Evolutionary conservation across 2,113 vertebrate species (phyloP), one percentile per base, ranked within the genome.

Genomic region (Serinus canaria): DNA sequence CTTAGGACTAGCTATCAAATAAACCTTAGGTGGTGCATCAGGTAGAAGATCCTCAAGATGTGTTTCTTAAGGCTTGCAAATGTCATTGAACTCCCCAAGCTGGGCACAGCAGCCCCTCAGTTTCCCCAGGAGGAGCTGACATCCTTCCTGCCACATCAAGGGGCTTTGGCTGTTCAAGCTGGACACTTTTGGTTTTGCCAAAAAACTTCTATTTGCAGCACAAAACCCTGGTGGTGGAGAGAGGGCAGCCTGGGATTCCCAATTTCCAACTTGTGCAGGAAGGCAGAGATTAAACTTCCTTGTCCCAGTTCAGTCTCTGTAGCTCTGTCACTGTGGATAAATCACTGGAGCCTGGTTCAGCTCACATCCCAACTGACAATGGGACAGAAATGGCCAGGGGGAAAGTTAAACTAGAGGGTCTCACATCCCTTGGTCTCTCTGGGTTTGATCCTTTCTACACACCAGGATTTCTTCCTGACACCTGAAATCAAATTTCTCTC

Each of bases 151-250:
- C 31, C 3, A 1, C 16, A 33, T 5, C 76, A 75, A 37, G 21
- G 49, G 10, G 3, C 27, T 53, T n/a, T 7, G 11, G 13, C 64
- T 52, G 27, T 25, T 44, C 30, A 70, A 58, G 37, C 11, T 53
- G 49, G 49, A 56, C 23, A 27, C 6, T 63, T 39, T 63, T 39
- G 15, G 3, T 24, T 93, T 58, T 47, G 21, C 52, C 44, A 52
- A 33, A 33, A 73, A 78, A 5, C 9, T 68, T 35, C 30, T 39
- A 2, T 6, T 30, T 0, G 0, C 43, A 43, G 13, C 16, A 84
- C 3, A 22, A 63, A 59, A 1, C 13, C 33, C 30, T 5, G 3
- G 7, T 5, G 3, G 7, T 14, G 35, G 9, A 20, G 7, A 87
- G 43, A 60, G 28, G 33, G 20, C 18, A 56, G 2, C 7, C 19